phyloP scores from a whole-genome alignment of 2,888 invertebrate genomes.

The Exephanes ischioxanthus region DNA sequence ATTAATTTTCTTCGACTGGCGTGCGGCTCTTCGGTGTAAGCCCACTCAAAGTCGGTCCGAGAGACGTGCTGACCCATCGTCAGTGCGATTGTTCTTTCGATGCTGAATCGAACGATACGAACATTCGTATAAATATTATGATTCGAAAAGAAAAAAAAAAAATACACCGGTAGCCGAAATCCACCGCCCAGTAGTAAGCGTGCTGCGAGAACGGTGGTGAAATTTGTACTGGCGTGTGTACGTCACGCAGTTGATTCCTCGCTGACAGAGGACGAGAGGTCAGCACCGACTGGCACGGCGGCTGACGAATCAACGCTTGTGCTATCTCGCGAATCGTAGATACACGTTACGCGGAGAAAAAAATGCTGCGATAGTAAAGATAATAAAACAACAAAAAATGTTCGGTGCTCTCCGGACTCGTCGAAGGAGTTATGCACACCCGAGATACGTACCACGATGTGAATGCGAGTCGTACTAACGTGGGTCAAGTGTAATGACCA shows the following conservation, averaged over 20 bases:
- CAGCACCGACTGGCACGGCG: slow-evolving; percentile 52
- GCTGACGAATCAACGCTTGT: not conserved
- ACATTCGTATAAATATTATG: slow-evolving; percentile 24
- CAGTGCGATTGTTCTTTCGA: not conserved
- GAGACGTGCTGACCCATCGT: slow-evolving; percentile 98
- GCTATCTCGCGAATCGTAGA: not conserved
- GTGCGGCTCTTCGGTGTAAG: slow-evolving; percentile 98
- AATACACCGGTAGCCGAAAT: slow-evolving; percentile 14
- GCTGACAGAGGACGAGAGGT: slow-evolving; percentile 54
- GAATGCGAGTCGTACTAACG: not conserved
- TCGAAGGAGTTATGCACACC: not conserved
- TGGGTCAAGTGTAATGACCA: not conserved
- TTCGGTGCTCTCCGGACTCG: not conserved
- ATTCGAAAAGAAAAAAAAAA: not conserved
- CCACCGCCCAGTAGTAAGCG: not conserved
- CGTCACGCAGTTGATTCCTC: slow-evolving; percentile 28
- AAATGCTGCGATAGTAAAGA: not conserved
- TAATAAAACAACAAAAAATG: not conserved
- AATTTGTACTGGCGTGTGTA: slow-evolving; percentile 39
- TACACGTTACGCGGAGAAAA: not conserved
- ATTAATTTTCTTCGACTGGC: slow-evolving; percentile 97
- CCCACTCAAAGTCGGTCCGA: slow-evolving; percentile 98
- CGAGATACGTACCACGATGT: not conserved
- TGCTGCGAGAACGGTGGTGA: slow-evolving; percentile 18
- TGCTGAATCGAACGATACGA: not conserved